Evolutionary conservation across 2,113 vertebrate genomes (phyloP), one percentile per base, ranked within the genome.

Genomic region (Campylorhamphus procurvoides): DNA sequence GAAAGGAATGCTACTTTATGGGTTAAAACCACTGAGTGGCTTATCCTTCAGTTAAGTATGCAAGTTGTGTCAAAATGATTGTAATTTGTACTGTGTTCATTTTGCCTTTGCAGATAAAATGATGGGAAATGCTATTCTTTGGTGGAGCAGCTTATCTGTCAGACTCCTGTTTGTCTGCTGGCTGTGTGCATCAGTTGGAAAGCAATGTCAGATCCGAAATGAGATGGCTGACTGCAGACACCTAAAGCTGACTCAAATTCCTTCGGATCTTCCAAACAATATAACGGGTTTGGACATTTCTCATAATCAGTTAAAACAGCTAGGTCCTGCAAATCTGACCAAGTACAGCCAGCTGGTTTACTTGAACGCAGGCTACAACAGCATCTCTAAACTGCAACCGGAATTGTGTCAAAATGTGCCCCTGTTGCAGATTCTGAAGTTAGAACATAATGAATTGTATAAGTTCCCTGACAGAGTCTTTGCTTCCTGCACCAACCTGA

Each of bases 161-260:
- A 92, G 29, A 50, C 42, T 98, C 67, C 39, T 96, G 78, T 69
- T 71, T 50, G 44, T 94, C 55, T 93, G 72, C 68, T 71, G 94
- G 10, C 52, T 91, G 1, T 87, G 76, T 74, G 42, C 72, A 31
- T 76, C 97, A 56, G 59, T 47, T 37, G 52, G 91, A 91, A 93
- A 92, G 17, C 94, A 92, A 28, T 99, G 99, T 92, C 55, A 9
- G 2, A 96, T 99, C 56, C 91, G 53, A 53, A 72, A 95, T 5
- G 93, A 94, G 81, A 93, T 64, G 52, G 99, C 99, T 8, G 99
- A 99, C 97, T 99, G 99, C 94, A 99, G 98, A 87, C 99, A 99
- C 83, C 97, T 98, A 81, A 98, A 98, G 50, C 97, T 99, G 83
- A 97, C 67, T 7, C 91, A 93, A 6, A 93, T 99, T 69, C 99